Percentiles rank a stretch among this genome's conserved stretches.
These are phyloP conservation scores for Laticauda laticaudata DNA, from an alignment of 2,113 vertebrate species.

Conservation along the genomic window DNA sequence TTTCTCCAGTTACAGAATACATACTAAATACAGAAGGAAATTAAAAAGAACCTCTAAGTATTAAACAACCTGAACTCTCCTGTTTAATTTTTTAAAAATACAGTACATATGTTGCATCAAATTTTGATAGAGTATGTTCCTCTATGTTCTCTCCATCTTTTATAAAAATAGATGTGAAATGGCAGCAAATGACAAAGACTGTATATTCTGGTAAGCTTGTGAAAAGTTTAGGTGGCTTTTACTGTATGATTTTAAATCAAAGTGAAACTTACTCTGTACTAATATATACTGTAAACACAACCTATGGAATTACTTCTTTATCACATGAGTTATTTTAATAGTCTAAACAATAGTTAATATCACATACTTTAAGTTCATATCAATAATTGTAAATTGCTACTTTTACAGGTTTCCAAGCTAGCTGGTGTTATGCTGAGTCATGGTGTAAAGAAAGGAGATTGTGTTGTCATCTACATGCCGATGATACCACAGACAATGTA, in stretches of 20 bases:
- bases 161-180: neutral
- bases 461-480: conserved; percentile 98
- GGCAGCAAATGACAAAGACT: too few species aligned
- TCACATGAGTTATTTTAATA: neutral
- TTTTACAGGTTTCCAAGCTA: conserved; percentile 85
- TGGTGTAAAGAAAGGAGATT: conserved; percentile 85
- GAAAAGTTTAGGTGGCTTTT: neutral
- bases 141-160: neutral
- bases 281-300: too few species aligned
- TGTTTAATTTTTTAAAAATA: neutral
- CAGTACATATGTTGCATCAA: neutral
- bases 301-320: neutral
- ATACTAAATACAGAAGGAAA: neutral
- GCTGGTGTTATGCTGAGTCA: conserved; percentile 86
- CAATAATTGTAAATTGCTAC: conserved; percentile 25
- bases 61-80: neutral
- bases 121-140: neutral
- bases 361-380: neutral
- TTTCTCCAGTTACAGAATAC: neutral
- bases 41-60: neutral
- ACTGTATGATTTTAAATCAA: neutral
- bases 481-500: conserved; percentile 96
- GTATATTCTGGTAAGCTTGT: neutral
- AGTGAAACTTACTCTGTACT: neutral
- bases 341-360: neutral